These are phyloP conservation scores for Cyanistes caeruleus DNA, from an alignment of 2,113 vertebrate species.

Conservation along the genomic window DNA sequence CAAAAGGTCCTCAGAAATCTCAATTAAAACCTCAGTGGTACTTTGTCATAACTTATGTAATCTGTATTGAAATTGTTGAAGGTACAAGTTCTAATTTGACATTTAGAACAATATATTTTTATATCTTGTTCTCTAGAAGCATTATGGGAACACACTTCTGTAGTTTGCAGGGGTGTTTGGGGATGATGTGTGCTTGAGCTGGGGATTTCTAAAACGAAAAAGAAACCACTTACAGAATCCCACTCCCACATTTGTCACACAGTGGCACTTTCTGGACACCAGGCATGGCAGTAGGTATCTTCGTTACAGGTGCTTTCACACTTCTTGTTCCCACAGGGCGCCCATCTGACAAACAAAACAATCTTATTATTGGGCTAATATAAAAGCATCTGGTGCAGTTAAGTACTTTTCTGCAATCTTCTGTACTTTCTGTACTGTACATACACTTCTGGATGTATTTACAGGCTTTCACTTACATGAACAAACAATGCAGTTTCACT, in stretches of 20 bases:
- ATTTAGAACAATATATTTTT: not conserved
- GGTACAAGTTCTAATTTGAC: not conserved
- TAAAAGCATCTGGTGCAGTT: not conserved
- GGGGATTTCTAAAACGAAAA: not conserved
- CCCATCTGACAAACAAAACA: conserved; percentile 78
- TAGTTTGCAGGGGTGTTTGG: not conserved
- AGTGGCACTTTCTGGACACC: conserved; percentile 90
- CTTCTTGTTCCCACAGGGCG: conserved; percentile 87
- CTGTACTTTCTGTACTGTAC: not conserved
- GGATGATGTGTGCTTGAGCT: not conserved
- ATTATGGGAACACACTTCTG: not conserved
- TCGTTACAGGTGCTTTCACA: conserved; percentile 89
- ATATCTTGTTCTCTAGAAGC: not conserved
- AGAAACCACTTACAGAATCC: conserved; percentile 89
- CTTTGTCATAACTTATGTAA: not conserved
- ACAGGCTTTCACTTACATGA: not conserved
- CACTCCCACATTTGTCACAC: conserved; percentile 95
- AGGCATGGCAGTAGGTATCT: conserved; percentile 75
- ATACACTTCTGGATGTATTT: not conserved
- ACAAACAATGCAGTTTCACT: not conserved
- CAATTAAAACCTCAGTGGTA: not conserved
- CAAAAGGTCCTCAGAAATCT: not conserved
- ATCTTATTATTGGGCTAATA: not conserved
- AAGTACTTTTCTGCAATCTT: not conserved
- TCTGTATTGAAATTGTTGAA: not conserved